Percentiles rank a stretch among this genome's conserved stretches.
phyloP scores from a whole-genome alignment of 2,797 vertebrate species.

The Danio aesculapii region DNA sequence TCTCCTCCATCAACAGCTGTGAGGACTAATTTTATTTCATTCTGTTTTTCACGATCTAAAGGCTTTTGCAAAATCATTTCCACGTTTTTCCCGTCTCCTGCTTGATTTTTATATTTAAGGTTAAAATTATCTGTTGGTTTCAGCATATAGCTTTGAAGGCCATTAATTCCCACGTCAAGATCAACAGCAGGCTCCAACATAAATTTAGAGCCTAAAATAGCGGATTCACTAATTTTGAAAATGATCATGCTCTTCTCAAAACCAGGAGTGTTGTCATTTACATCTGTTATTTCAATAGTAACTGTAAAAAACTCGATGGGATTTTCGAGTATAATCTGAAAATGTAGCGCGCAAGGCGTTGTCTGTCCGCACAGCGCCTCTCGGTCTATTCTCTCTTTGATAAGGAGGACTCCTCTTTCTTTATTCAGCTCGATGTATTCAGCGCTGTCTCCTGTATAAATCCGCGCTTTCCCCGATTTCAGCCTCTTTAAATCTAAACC shows the following conservation, averaged over 20 bases:
- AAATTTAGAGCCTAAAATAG: constrained; percentile 66
- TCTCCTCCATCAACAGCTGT: constrained; percentile 78
- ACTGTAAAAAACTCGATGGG: background rate
- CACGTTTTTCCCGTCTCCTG: constrained; percentile 67
- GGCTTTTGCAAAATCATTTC: constrained; percentile 73
- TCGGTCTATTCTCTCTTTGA: too few species aligned
- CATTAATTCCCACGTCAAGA: constrained; percentile 69
- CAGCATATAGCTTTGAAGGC: constrained; percentile 65
- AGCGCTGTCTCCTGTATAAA: too few species aligned
- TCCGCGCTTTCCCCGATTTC: too few species aligned
- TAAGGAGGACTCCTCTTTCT: too few species aligned
- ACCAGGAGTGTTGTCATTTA: background rate
- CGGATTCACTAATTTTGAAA: background rate
- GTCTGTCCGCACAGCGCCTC: too few species aligned
- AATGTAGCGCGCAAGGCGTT: too few species aligned
- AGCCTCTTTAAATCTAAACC: too few species aligned
- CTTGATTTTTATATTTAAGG: constrained; percentile 63
- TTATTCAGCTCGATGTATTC: too few species aligned
- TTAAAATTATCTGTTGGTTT: constrained; percentile 69
- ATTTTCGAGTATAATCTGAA: background rate
- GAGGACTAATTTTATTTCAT: constrained; percentile 66
- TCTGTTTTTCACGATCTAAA: constrained; percentile 74
- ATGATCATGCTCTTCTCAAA: background rate
- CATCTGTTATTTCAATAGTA: background rate
- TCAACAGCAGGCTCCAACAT: constrained; percentile 75